A percentile compares a stretch with the other conserved stretches of the same genome.
phyloP scores from a whole-genome alignment of 1,140 invertebrate genomes.

The Pachypeltis micranthus region DNA sequence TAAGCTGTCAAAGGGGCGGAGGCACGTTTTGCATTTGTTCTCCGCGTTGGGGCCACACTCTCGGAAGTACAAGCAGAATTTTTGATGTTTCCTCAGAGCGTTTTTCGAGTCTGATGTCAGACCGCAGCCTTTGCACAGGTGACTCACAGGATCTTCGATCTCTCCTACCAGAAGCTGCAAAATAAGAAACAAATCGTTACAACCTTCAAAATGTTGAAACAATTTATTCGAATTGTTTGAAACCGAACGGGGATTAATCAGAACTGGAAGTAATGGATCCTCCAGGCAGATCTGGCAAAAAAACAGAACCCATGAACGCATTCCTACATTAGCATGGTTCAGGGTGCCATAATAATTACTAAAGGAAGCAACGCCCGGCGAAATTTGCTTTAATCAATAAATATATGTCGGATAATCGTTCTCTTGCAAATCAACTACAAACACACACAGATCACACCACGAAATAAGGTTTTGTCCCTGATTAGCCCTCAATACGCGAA shows the following conservation, averaged over 20 bases:
- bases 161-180: neutral
- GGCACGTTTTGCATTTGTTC: conserved; percentile 8
- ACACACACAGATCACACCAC: too few species aligned
- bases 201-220: neutral
- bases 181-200: neutral
- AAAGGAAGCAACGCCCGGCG: too few species aligned
- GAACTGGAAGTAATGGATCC: too few species aligned
- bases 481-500: too few species aligned
- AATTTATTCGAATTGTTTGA: neutral
- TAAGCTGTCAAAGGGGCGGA: neutral
- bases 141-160: neutral
- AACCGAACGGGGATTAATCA: neutral
- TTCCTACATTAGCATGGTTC: too few species aligned
- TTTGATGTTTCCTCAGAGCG: conserved; percentile 1
- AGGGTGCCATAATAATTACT: too few species aligned
- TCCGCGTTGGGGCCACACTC: conserved; percentile 3
- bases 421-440: too few species aligned
- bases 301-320: too few species aligned
- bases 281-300: too few species aligned
- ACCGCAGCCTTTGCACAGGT: conserved; percentile 8
- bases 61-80: conserved; percentile 5
- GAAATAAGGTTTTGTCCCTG: too few species aligned
- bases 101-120: conserved; percentile 1
- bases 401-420: too few species aligned
- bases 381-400: too few species aligned